Evolutionary conservation across 2,888 invertebrate species (phyloP).

Genomic region (Melitaea athalia): DNA sequence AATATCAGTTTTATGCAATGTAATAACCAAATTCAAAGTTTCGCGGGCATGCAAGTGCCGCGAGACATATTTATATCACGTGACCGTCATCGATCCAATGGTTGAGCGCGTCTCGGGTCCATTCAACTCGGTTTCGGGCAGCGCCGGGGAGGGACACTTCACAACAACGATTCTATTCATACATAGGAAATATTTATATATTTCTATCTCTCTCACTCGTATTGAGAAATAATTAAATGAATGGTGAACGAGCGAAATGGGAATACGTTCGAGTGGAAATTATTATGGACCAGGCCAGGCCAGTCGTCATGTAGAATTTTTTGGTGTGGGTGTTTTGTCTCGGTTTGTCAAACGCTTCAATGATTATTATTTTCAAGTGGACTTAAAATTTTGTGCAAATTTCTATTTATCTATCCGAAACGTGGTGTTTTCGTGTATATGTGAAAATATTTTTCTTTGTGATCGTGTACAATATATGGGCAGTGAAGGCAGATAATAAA

Average conservation of each 20-base stretch:
- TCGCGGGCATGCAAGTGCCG: constrained; percentile 54
- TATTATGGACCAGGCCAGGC: constrained; percentile 76
- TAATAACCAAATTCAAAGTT: constrained; percentile 31
- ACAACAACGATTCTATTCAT: constrained; percentile 79
- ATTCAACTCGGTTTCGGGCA: constrained; percentile 77
- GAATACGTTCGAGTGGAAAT: constrained; percentile 79
- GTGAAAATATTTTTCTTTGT: constrained; percentile 64
- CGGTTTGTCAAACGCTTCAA: constrained; percentile 79
- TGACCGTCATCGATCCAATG: constrained; percentile 82
- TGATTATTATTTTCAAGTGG: constrained; percentile 79
- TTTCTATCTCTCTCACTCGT: constrained; percentile 69
- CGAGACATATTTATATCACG: constrained; percentile 74
- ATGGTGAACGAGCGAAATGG: constrained; percentile 78
- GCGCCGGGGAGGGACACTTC: constrained; percentile 73
- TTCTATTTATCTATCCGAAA: constrained; percentile 57
- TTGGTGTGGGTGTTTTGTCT: constrained; percentile 80
- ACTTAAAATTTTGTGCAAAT: constrained; percentile 70
- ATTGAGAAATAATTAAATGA: constrained; percentile 79
- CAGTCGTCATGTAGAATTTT: constrained; percentile 80
- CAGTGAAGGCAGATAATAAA: constrained; percentile 72
- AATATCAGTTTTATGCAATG: not conserved
- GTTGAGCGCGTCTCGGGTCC: constrained; percentile 82
- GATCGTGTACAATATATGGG: constrained; percentile 57
- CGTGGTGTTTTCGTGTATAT: constrained; percentile 56
- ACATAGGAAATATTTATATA: constrained; percentile 77